Evolutionary conservation across 2,888 invertebrate genomes (phyloP).

Genomic region (Parasteatoda lunata): DNA sequence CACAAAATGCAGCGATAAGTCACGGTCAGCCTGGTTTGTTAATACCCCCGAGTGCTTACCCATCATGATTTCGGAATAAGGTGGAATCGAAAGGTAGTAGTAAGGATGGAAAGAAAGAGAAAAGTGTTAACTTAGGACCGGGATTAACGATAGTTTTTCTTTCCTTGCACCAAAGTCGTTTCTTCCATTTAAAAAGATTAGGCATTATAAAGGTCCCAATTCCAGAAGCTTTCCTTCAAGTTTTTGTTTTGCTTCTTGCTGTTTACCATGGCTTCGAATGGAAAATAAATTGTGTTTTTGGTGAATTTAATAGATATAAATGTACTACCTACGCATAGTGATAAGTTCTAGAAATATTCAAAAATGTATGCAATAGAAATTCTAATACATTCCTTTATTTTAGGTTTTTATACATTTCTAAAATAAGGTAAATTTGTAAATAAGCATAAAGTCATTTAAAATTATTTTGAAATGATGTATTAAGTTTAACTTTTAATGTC

Average conservation of each 20-base stretch:
- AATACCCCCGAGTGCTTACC: slow-evolving; percentile 59
- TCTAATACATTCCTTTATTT: no score
- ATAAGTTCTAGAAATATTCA: no score
- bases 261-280: background rate
- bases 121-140: slow-evolving; percentile 49
- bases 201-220: slow-evolving; percentile 1
- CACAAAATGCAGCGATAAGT: slow-evolving; percentile 61
- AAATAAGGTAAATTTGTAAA: no score
- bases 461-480: no score
- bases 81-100: background rate
- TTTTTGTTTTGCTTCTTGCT: background rate
- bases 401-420: no score
- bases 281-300: no score
- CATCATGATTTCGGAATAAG: slow-evolving; percentile 57
- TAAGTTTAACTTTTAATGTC: no score
- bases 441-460: no score
- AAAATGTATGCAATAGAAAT: no score
- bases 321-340: no score
- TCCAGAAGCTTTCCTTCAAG: background rate
- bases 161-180: slow-evolving; percentile 14
- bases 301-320: no score
- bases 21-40: slow-evolving; percentile 57
- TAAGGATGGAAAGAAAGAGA: background rate
- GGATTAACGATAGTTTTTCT: slow-evolving; percentile 5
- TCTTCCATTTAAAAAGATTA: slow-evolving; percentile 54